phyloP scores from a whole-genome alignment of 2,888 invertebrate genomes.

The Reticulitermes lucifugus region DNA sequence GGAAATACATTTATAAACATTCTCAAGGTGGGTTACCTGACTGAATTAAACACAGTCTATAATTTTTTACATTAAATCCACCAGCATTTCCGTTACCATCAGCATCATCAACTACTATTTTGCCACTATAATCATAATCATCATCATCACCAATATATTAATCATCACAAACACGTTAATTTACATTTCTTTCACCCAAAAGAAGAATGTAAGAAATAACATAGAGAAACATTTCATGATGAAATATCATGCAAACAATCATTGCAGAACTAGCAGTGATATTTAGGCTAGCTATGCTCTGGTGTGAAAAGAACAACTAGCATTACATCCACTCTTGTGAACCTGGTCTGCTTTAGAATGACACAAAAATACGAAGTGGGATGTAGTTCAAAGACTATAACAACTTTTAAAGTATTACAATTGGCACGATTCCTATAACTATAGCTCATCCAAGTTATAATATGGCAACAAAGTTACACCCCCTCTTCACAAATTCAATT shows the following conservation, averaged over 20 bases:
- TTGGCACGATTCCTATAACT: too few relatives aligned
- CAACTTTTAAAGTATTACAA: too few relatives aligned
- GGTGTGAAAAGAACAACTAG: too few relatives aligned
- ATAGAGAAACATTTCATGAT: neutral
- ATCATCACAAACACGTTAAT: neutral
- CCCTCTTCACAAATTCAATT: too few relatives aligned
- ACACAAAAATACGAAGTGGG: neutral
- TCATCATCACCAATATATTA: constrained; percentile 23
- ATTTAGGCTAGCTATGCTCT: neutral
- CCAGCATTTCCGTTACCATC: neutral
- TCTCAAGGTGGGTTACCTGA: neutral
- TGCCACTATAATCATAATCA: constrained; percentile 10
- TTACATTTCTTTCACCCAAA: neutral
- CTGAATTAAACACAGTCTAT: neutral
- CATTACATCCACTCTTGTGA: neutral
- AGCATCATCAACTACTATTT: neutral
- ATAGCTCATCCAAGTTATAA: too few relatives aligned
- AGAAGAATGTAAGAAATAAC: neutral
- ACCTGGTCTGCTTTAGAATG: constrained; percentile 17
- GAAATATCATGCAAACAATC: constrained; percentile 25
- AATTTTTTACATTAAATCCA: neutral
- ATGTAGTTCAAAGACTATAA: too few relatives aligned
- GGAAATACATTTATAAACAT: neutral
- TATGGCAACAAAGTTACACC: too few relatives aligned
- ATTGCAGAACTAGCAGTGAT: neutral